phyloP scores from a whole-genome alignment of 2,888 invertebrate species.

The Norana najaformis region DNA sequence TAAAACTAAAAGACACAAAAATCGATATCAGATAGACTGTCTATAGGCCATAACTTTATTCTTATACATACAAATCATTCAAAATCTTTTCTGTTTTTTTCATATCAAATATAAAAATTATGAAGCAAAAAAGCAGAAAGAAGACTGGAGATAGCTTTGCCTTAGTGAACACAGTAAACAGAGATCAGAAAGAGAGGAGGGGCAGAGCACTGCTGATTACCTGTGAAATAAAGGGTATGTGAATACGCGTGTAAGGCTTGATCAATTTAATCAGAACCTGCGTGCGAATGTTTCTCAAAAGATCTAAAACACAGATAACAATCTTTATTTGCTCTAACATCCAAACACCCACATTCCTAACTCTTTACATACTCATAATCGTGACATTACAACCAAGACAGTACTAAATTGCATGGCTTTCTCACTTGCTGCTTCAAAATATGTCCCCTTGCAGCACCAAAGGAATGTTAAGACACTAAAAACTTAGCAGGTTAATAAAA shows the following conservation, averaged over 20 bases:
- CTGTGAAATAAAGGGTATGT: slow-evolving; percentile 95
- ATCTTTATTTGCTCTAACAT: not conserved
- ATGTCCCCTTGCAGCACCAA: no score
- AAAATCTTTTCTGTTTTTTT: not conserved
- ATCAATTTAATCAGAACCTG: slow-evolving; percentile 96
- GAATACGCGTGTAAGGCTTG: slow-evolving; percentile 95
- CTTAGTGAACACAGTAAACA: not conserved
- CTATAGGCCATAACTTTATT: not conserved
- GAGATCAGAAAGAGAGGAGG: not conserved
- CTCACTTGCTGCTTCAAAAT: not conserved
- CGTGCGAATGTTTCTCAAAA: slow-evolving; percentile 91
- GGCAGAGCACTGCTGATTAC: slow-evolving; percentile 45
- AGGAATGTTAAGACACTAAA: no score
- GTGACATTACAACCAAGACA: no score
- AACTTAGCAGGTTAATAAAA: not conserved
- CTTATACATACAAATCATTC: no score
- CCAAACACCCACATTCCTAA: not conserved
- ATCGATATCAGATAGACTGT: not conserved
- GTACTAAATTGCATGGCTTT: no score
- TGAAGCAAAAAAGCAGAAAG: not conserved
- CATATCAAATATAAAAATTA: not conserved
- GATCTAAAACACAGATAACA: slow-evolving; percentile 68
- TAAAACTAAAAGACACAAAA: not conserved
- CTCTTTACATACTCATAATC: no score
- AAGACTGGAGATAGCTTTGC: not conserved